Conservation (phyloP, 1,140 invertebrate species). For the Pantala flavescens region DNA sequence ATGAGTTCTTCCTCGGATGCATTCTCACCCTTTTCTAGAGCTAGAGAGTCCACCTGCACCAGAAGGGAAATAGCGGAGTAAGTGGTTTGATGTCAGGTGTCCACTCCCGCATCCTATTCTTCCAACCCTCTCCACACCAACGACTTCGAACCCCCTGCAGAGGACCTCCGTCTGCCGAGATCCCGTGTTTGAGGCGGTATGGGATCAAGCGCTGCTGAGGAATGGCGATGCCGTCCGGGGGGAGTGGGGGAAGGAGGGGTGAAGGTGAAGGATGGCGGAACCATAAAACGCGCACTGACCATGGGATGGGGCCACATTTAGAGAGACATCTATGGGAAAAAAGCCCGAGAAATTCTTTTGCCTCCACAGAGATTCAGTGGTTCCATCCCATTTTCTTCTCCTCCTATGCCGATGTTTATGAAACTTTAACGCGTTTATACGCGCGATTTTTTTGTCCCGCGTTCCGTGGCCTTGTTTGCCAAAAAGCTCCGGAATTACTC, state of each 20-base stretch:
- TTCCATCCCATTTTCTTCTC: neutral
- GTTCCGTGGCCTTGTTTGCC: no score
- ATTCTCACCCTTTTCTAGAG: no score
- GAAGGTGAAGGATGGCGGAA: neutral
- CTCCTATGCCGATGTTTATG: neutral
- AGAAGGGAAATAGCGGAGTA: no score
- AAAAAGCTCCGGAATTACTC: no score
- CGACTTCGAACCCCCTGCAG: no score
- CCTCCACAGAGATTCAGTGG: neutral
- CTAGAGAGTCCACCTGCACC: no score
- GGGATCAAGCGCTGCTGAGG: neutral
- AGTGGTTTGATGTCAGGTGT: no score
- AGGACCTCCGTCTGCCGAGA: no score
- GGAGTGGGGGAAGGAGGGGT: neutral
- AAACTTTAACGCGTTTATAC: neutral
- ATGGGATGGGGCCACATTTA: neutral
- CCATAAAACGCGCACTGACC: slow-evolving; percentile 7
- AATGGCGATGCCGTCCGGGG: neutral
- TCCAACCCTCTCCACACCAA: no score
- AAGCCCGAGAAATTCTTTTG: neutral
- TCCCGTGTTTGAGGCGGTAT: no score
- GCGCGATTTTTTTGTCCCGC: neutral
- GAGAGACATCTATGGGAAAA: slow-evolving; percentile 1
- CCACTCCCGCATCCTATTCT: no score
- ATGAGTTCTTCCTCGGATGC: no score